Evolutionary conservation across 2,797 vertebrate species (phyloP), one percentile per base, ranked within the genome.

Genomic region (Euphonia xanthogaster): DNA sequence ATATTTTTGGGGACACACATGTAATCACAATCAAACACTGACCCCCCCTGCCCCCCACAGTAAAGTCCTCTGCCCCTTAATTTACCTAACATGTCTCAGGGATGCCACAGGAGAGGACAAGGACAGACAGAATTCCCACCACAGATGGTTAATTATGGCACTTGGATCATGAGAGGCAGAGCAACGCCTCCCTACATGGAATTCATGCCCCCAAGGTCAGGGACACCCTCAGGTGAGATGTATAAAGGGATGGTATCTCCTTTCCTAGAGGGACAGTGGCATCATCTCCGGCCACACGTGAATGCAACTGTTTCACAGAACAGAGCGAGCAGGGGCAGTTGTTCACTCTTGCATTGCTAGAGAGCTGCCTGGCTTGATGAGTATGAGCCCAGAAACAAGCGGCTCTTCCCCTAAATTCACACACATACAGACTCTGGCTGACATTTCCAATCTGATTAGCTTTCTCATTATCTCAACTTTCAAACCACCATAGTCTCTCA

Each of bases 81-180:
- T 24, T 44, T 48, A 33, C n/a, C 15, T 54, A 31, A 47, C 2
- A 30, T 2, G 2, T 42, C 1, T 1, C 7, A 14, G 8, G 40
- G 17, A 51, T 45, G 58, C 7, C 10, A 4, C 16, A 72, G 42
- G 77, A 86, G 16, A n/a, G 10, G 22, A 16, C 51, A 61, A 47
- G 76, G 65, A 60, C 6, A 39, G 39, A 90, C 9, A 35, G 45
- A 92, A 76, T 61, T 86, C 50, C 50, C 25, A 84, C 15, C 28
- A 33, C 13, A 78, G 31, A 37, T 7, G 1, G 1, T 60, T 84
- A 63, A 66, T 62, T 76, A 71, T 24, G 60, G 30, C 23, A 13
- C 17, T 63, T 53, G 18, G 33, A 47, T 92, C 18, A 44, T 35
- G 28, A 84, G 33, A 79, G n/a, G 22, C 35, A 85, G 27, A 81